Percentiles rank a stretch among this genome's conserved stretches.
These are phyloP conservation scores for Blastomussa wellsi DNA, from an alignment of 92 coral and sea anemone species.

Conservation along the genomic window DNA sequence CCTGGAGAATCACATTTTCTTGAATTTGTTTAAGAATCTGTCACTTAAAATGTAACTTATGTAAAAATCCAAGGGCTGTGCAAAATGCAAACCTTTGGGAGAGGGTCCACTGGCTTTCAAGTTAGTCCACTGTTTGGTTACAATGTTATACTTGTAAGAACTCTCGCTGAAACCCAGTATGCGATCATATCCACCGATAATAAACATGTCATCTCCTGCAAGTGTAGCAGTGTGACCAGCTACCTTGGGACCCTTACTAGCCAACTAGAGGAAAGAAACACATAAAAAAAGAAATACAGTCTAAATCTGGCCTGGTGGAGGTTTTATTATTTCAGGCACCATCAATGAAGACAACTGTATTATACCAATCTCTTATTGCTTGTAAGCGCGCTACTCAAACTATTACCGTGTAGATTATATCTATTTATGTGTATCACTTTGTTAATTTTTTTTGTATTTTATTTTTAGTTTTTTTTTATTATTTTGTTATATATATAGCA, in stretches of 20 bases:
- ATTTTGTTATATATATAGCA: too few relatives aligned
- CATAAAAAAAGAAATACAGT: not conserved
- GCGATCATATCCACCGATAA: constrained; percentile 93
- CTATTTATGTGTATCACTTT: too few relatives aligned
- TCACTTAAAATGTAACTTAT: not conserved
- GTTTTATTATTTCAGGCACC: not conserved
- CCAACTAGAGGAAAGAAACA: constrained; percentile 29
- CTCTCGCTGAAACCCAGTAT: constrained; percentile 62
- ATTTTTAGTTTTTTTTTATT: too few relatives aligned
- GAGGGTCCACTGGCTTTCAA: constrained; percentile 47
- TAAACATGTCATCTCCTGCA: constrained; percentile 58
- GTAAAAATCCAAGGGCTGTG: not conserved
- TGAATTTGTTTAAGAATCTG: not conserved
- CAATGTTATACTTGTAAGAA: constrained; percentile 65
- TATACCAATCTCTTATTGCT: too few relatives aligned
- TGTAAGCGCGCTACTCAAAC: too few relatives aligned
- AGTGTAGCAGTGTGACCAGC: constrained; percentile 89
- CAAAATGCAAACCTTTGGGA: constrained; percentile 67
- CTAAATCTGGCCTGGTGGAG: not conserved
- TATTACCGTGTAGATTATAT: too few relatives aligned
- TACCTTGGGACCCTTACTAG: constrained; percentile 49
- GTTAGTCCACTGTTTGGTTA: constrained; percentile 46
- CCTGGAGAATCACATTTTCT: too few relatives aligned
- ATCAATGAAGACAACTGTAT: not conserved
- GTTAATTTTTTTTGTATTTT: too few relatives aligned